Evolutionary conservation across 2,797 vertebrate genomes (phyloP).

Genomic region (Capromys pilorides): DNA sequence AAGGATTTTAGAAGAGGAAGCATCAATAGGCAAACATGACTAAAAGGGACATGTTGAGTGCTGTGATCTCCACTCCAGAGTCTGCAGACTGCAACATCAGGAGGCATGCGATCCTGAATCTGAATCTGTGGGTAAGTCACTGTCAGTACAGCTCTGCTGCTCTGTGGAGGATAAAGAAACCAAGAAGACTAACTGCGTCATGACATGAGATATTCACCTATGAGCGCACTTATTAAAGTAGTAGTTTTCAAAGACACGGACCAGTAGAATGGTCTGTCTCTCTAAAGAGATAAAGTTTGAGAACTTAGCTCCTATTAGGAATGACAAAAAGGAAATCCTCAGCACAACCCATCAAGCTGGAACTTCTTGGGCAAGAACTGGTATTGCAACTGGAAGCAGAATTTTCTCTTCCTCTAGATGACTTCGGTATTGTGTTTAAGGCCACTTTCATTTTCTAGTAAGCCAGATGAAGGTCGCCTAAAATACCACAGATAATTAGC

Average conservation of each 20-base stretch:
- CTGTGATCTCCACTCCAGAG: neutral
- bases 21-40: neutral
- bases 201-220: neutral
- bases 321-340: neutral
- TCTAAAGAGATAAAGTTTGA: neutral
- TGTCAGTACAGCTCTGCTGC: neutral
- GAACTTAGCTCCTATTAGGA: neutral
- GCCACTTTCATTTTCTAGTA: neutral
- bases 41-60: neutral
- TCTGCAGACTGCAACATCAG: neutral
- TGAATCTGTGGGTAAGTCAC: neutral
- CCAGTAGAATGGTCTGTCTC: neutral
- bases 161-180: neutral
- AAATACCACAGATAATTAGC: neutral
- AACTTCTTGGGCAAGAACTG: neutral
- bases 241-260: neutral
- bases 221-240: conserved; percentile 16
- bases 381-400: neutral
- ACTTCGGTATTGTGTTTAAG: conserved; percentile 19
- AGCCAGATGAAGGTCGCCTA: neutral
- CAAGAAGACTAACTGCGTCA: neutral
- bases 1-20: neutral
- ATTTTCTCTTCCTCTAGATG: neutral
- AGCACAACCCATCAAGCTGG: neutral
- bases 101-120: neutral